phyloP scores from a whole-genome alignment of 2,113 vertebrate genomes.

The Onychostoma macrolepis region DNA sequence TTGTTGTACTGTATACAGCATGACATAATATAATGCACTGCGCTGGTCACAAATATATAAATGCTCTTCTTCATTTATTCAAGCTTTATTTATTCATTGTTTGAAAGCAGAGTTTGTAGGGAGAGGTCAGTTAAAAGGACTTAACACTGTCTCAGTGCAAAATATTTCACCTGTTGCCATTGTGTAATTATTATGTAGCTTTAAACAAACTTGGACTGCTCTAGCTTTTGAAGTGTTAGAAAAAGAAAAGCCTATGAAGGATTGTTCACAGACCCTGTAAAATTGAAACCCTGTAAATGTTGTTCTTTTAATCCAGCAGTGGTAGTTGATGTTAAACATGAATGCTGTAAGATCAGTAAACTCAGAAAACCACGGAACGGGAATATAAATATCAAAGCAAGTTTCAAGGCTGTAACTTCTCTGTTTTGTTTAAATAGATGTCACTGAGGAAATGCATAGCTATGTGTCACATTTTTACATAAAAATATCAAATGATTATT shows the following conservation, averaged over 20 bases:
- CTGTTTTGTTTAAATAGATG: background rate
- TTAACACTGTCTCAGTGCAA: background rate
- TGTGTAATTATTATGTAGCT: background rate
- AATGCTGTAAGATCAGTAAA: background rate
- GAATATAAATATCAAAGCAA: background rate
- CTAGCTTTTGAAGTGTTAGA: background rate
- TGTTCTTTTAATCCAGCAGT: background rate
- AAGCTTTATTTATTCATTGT: background rate
- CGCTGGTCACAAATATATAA: background rate
- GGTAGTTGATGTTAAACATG: background rate
- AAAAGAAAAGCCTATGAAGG: background rate
- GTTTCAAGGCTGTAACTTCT: background rate
- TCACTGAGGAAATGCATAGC: background rate
- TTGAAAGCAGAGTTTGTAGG: too few relatives aligned
- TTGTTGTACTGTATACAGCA: background rate
- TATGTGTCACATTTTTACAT: background rate
- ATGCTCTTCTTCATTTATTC: background rate
- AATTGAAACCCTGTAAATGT: background rate
- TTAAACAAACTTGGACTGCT: background rate
- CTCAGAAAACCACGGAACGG: background rate
- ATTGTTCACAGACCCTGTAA: background rate
- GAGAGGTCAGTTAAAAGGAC: background rate
- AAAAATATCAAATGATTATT: background rate
- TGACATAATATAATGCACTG: background rate
- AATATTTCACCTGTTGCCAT: background rate